These are phyloP conservation scores for Rhizoglyphus robini DNA, from an alignment of 1,140 invertebrate genomes.

Conservation along the genomic window DNA sequence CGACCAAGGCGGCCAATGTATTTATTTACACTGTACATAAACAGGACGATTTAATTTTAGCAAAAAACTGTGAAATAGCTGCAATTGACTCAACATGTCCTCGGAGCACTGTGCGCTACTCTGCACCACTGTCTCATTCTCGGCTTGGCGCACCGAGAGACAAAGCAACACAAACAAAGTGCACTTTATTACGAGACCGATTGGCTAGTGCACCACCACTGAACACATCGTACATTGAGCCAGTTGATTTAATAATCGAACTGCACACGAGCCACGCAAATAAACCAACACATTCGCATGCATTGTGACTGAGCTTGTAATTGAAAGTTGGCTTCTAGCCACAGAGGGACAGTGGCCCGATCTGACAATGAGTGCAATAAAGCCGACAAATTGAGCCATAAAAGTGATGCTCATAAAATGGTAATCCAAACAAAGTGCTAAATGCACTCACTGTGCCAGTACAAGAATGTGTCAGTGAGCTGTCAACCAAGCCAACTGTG, in stretches of 20 bases:
- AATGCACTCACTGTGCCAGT: not conserved
- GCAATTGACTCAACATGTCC: not conserved
- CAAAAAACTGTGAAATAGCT: slow-evolving; percentile 13
- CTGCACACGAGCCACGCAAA: no score
- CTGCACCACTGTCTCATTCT: no score
- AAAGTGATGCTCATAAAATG: slow-evolving; percentile 12
- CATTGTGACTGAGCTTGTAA: not conserved
- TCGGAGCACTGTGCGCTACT: no score
- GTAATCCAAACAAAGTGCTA: slow-evolving; percentile 14
- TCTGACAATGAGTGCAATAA: not conserved
- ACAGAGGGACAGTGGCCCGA: not conserved
- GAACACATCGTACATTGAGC: no score
- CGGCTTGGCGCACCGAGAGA: no score
- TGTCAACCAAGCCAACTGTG: not conserved
- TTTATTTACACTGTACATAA: no score
- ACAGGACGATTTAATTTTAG: slow-evolving; percentile 15
- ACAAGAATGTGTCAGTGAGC: not conserved
- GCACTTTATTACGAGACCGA: no score
- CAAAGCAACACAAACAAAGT: no score
- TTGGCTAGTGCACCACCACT: no score
- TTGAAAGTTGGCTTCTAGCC: not conserved
- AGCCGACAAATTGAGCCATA: slow-evolving; percentile 12
- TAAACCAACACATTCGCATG: no score
- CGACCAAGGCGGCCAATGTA: no score
- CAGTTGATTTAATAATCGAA: no score